Evolutionary conservation across 2,113 vertebrate species (phyloP).

Genomic region (Heptranchias perlo): DNA sequence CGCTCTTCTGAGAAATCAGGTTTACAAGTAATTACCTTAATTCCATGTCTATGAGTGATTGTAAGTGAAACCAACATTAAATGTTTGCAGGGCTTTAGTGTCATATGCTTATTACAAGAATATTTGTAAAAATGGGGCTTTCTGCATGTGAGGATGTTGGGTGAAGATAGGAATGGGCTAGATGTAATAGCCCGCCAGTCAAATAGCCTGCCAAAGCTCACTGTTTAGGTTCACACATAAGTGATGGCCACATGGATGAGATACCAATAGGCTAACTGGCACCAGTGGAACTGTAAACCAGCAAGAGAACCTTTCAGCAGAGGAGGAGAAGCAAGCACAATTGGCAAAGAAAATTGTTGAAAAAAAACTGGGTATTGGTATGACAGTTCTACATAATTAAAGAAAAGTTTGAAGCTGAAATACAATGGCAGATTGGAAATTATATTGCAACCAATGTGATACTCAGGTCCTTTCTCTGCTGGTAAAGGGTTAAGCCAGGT

Average conservation of each 20-base stretch:
- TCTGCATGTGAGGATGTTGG: neutral
- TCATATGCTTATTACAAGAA: neutral
- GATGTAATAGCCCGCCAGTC: neutral
- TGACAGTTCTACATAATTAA: neutral
- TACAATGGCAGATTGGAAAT: neutral
- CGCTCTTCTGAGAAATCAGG: constrained; percentile 23
- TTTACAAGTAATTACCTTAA: constrained; percentile 36
- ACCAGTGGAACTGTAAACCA: neutral
- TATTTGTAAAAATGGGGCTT: neutral
- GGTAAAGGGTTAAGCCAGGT: neutral
- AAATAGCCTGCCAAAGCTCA: neutral
- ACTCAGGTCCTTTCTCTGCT: neutral
- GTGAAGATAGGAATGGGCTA: neutral
- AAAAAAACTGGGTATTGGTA: neutral
- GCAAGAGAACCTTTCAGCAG: neutral
- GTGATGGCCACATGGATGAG: neutral
- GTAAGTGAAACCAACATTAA: neutral
- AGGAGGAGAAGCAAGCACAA: too few species aligned
- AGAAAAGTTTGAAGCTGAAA: neutral
- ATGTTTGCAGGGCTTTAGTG: neutral
- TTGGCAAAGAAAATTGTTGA: neutral
- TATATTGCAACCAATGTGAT: neutral
- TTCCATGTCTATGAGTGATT: neutral
- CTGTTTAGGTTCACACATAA: neutral
- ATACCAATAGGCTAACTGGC: neutral